A percentile compares a stretch with the other conserved stretches of the same genome.
Conservation (phyloP, 2,797 vertebrate species). For the Hylomyscus alleni region DNA sequence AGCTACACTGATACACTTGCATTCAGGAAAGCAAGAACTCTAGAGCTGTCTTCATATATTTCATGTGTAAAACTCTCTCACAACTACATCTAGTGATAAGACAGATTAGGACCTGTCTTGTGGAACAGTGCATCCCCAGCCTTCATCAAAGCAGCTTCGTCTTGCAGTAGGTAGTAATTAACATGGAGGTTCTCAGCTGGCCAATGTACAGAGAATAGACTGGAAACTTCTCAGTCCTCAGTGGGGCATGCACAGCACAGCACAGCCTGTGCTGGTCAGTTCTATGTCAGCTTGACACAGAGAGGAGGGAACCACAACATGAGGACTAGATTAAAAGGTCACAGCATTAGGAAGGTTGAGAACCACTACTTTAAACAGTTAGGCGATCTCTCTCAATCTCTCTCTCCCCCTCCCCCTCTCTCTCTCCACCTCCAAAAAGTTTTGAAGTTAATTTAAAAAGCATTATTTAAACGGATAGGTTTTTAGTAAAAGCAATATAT, state of each 20-base stretch:
- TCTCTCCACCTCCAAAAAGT: not conserved
- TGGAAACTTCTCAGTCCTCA: not conserved
- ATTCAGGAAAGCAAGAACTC: not conserved
- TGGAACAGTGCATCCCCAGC: not conserved
- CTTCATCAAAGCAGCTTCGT: not conserved
- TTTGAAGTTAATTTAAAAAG: conserved; percentile 24
- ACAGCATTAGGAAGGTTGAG: not conserved
- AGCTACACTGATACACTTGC: not conserved
- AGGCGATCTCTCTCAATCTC: not conserved
- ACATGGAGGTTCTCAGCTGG: not conserved
- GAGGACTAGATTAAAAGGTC: not conserved
- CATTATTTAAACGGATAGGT: not conserved
- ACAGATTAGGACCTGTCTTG: not conserved
- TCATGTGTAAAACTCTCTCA: not conserved
- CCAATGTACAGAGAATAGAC: not conserved
- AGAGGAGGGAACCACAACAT: not conserved
- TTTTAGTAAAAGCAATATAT: not conserved
- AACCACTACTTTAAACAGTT: not conserved
- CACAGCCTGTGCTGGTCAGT: not conserved
- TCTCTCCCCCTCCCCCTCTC: not conserved
- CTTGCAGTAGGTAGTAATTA: not conserved
- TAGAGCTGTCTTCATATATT: not conserved
- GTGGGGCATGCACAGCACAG: not conserved
- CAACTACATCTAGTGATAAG: not conserved
- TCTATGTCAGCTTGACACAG: not conserved